phyloP scores from a whole-genome alignment of 2,888 invertebrate species.

The Amphipoea oculea region DNA sequence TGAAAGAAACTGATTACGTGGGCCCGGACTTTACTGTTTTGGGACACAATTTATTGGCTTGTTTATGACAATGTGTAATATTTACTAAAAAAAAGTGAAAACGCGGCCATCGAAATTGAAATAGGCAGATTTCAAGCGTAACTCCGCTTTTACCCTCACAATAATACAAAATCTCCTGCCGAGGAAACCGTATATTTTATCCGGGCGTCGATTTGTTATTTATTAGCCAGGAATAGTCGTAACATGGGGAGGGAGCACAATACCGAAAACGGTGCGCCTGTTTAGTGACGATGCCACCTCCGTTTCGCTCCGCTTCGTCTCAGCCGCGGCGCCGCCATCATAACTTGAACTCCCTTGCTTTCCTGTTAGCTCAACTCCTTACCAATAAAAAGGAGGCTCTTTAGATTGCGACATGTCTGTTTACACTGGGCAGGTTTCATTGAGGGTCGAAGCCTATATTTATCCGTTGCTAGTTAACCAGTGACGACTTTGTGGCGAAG shows the following conservation, averaged over 20 bases:
- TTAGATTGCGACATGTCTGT: conserved; percentile 77
- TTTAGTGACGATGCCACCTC: conserved; percentile 87
- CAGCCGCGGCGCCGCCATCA: conserved; percentile 76
- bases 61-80: conserved; percentile 69
- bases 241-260: conserved; percentile 87
- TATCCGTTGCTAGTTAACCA: conserved; percentile 84
- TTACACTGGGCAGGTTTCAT: conserved; percentile 75
- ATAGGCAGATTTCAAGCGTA: conserved; percentile 76
- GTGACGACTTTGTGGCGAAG: conserved; percentile 82
- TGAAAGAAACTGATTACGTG: conserved; percentile 82
- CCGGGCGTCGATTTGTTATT: conserved; percentile 90
- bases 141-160: conserved; percentile 77
- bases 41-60: conserved; percentile 76
- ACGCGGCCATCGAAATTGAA: conserved; percentile 74
- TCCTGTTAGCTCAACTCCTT: conserved; percentile 69
- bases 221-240: conserved; percentile 89
- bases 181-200: conserved; percentile 88
- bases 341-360: conserved; percentile 79
- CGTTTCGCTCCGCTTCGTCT: conserved; percentile 82
- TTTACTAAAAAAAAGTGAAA: conserved; percentile 69
- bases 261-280: conserved; percentile 88
- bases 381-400: conserved; percentile 71
- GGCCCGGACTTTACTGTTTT: conserved; percentile 74
- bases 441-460: conserved; percentile 82
- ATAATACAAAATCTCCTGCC: conserved; percentile 82